phyloP scores from a whole-genome alignment of 2,888 invertebrate genomes.

The Dicyrtomina minuta region DNA sequence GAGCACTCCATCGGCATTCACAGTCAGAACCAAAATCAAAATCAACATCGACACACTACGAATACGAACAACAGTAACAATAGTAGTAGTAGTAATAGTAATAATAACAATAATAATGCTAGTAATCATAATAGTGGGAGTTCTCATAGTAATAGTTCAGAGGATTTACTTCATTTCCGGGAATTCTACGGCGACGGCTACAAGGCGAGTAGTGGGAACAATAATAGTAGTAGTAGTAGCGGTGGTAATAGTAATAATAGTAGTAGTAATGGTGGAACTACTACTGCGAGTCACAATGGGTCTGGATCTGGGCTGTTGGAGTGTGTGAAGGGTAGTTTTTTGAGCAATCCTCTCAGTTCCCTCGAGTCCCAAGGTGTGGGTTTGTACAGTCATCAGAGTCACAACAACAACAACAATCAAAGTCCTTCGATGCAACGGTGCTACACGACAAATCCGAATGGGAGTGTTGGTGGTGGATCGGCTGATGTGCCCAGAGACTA shows the following conservation, averaged over 20 bases:
- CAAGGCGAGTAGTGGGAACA: not conserved
- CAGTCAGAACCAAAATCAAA: not conserved
- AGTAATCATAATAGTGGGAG: no score
- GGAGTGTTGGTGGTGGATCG: not conserved
- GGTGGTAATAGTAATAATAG: not conserved
- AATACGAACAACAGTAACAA: slow-evolving; percentile 18
- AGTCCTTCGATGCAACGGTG: not conserved
- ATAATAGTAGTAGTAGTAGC: slow-evolving; percentile 9
- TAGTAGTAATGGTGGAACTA: not conserved
- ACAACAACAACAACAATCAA: no score
- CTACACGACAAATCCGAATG: slow-evolving; percentile 7
- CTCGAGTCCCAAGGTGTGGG: not conserved
- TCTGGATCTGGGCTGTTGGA: slow-evolving; percentile 4
- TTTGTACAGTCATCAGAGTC: not conserved
- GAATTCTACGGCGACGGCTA: slow-evolving; percentile 27
- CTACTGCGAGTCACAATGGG: slow-evolving; percentile 2
- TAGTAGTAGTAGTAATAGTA: slow-evolving; percentile 12
- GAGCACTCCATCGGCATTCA: slow-evolving; percentile 4
- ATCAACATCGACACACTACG: not conserved
- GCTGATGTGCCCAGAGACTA: slow-evolving; percentile 20
- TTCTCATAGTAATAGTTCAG: slow-evolving; percentile 7
- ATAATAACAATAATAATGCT: no score
- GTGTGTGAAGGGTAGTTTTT: not conserved
- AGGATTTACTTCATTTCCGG: slow-evolving; percentile 28
- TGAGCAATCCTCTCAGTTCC: not conserved